phyloP scores from a whole-genome alignment of 2,888 invertebrate species.

The Diadromus collaris region DNA sequence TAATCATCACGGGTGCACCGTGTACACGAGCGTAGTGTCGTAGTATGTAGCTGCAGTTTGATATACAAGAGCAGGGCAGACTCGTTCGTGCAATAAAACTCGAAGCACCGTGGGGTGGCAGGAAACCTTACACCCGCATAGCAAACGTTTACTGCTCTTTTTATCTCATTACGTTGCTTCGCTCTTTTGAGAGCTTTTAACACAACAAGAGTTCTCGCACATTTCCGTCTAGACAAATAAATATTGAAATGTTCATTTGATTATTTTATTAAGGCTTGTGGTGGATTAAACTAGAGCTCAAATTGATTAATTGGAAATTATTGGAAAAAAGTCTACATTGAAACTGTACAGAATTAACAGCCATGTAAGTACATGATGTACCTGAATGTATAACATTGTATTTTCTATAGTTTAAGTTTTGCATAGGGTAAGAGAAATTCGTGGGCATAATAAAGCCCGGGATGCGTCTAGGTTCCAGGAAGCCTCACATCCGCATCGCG shows the following conservation, averaged over 20 bases:
- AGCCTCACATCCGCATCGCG: slow-evolving; percentile 19
- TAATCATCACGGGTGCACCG: slow-evolving; percentile 28
- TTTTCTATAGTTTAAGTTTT: slow-evolving; percentile 2
- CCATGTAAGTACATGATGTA: not conserved
- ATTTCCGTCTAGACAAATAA: not conserved
- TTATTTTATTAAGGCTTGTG: not conserved
- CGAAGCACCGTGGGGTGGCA: not conserved
- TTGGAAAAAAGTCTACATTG: not conserved
- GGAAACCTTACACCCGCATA: not conserved
- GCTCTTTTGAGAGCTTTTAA: not conserved
- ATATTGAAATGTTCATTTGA: not conserved
- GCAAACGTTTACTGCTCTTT: slow-evolving; percentile 2
- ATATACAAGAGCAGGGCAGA: not conserved
- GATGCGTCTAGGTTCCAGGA: slow-evolving; percentile 19
- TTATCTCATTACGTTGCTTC: not conserved
- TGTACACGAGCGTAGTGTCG: slow-evolving; percentile 16
- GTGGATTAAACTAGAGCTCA: not conserved
- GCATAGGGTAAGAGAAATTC: not conserved
- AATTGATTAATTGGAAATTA: not conserved
- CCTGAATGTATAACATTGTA: not conserved
- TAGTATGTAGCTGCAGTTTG: not conserved
- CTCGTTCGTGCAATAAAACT: slow-evolving; percentile 23
- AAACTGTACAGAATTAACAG: not conserved
- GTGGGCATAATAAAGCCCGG: slow-evolving; percentile 27
- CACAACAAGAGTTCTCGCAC: not conserved